Percentiles rank a stretch among this genome's conserved stretches.
Evolutionary conservation across 2,797 vertebrate species (phyloP).

Genomic region (Danio albolineatus): DNA sequence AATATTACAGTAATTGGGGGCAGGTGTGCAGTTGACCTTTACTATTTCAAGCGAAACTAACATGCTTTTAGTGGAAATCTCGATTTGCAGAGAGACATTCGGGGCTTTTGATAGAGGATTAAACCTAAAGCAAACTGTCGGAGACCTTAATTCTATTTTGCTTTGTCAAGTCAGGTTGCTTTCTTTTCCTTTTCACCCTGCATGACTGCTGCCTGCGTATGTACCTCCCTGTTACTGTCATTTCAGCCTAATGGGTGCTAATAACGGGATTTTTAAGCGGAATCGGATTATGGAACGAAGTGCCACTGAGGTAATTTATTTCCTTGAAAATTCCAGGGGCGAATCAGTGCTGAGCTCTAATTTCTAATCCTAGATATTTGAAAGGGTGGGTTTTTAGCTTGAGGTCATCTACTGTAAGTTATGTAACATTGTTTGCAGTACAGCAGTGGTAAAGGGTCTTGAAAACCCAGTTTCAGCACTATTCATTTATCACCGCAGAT

Average conservation of each 20-base stretch:
- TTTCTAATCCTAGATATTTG: conserved; percentile 17
- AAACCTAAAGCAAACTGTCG: conserved; percentile 52
- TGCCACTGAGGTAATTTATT: conserved; percentile 61
- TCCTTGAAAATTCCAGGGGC: conserved; percentile 44
- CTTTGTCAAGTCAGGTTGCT: conserved; percentile 45
- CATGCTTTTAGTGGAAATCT: background rate
- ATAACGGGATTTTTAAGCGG: conserved; percentile 57
- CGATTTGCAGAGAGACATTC: conserved; percentile 50
- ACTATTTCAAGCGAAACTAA: conserved; percentile 54
- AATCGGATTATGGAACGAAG: conserved; percentile 58
- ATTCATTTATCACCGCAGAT: too few relatives aligned
- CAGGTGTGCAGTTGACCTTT: conserved; percentile 61
- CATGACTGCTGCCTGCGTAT: conserved; percentile 34
- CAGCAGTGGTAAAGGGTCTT: background rate
- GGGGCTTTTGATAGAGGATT: conserved; percentile 63
- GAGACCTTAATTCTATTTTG: conserved; percentile 56
- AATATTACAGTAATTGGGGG: conserved; percentile 52
- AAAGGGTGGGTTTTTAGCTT: background rate
- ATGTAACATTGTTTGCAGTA: conserved; percentile 23
- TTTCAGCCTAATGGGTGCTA: conserved; percentile 66
- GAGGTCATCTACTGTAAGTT: conserved; percentile 29
- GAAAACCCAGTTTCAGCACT: too few relatives aligned
- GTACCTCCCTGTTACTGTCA: conserved; percentile 62
- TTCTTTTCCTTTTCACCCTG: conserved; percentile 60
- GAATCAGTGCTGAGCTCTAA: conserved; percentile 12